Conservation (phyloP, 2,113 vertebrate genomes). For the Hystrix brachyura region DNA sequence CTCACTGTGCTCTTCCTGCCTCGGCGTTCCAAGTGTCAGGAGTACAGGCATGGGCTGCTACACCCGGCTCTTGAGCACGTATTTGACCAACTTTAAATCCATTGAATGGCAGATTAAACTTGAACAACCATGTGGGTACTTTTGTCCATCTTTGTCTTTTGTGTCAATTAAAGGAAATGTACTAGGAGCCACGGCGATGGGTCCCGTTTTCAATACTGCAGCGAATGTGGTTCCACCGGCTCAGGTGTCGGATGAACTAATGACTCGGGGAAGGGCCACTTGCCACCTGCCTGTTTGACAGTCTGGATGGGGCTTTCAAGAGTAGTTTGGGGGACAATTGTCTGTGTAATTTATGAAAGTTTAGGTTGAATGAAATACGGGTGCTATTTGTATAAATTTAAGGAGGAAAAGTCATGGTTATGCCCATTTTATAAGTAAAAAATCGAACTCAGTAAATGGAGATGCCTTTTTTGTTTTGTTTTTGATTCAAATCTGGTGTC, state of each 20-base stretch:
- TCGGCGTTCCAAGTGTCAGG: neutral
- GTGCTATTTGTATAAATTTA: conserved; percentile 24
- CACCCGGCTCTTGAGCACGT: neutral
- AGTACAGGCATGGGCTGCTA: no score
- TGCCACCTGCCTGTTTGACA: neutral
- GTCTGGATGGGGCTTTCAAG: neutral
- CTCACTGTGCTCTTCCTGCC: neutral
- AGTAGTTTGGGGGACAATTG: neutral
- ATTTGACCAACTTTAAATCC: neutral
- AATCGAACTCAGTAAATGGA: neutral
- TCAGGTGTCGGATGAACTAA: neutral
- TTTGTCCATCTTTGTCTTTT: neutral
- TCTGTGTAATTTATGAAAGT: conserved; percentile 43
- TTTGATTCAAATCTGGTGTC: neutral
- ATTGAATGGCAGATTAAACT: neutral
- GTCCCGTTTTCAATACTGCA: neutral
- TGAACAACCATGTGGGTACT: neutral
- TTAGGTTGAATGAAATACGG: conserved; percentile 31
- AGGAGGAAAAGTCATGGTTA: neutral
- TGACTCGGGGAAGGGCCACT: neutral
- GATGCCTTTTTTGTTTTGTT: neutral
- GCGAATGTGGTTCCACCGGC: neutral
- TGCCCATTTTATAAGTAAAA: conserved; percentile 32
- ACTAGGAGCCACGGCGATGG: neutral
- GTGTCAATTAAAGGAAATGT: neutral